Evolutionary conservation across 2,888 invertebrate species (phyloP).

Genomic region (Formica aserva): DNA sequence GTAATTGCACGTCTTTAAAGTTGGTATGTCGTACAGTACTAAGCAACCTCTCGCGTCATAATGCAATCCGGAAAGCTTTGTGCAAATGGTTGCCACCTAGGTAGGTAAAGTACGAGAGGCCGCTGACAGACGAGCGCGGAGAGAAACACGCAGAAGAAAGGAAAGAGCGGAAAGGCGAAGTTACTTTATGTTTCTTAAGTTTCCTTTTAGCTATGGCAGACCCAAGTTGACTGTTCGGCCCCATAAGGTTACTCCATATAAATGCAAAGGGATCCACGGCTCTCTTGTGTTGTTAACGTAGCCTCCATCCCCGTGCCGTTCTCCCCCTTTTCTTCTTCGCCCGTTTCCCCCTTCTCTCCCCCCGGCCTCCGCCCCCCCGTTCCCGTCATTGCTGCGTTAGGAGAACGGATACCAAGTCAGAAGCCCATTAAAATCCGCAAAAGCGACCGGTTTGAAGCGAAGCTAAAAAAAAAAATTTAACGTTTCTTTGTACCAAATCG

Average conservation of each 20-base stretch:
- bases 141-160: constrained; percentile 65
- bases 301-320: constrained; percentile 46
- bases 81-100: constrained; percentile 73
- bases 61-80: constrained; percentile 74
- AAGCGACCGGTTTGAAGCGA: constrained; percentile 64
- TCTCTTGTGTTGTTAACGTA: constrained; percentile 77
- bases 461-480: constrained; percentile 68
- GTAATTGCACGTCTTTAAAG: constrained; percentile 46
- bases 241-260: constrained; percentile 78
- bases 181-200: constrained; percentile 80
- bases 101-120: constrained; percentile 66
- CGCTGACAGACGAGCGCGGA: constrained; percentile 57
- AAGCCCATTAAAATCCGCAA: constrained; percentile 76
- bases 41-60: constrained; percentile 73
- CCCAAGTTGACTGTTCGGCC: constrained; percentile 76
- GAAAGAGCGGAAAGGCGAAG: constrained; percentile 74
- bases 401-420: constrained; percentile 73
- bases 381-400: constrained; percentile 56
- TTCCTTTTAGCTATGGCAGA: constrained; percentile 76
- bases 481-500: constrained; percentile 67
- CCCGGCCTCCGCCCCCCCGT: constrained; percentile 1
- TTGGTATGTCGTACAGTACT: constrained; percentile 56
- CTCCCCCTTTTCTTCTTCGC: constrained; percentile 45
- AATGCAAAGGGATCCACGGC: constrained; percentile 77
- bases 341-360: neutral